A percentile compares a stretch with the other conserved stretches of the same genome.
These are phyloP conservation scores for Struthio camelus DNA, from an alignment of 2,113 vertebrate genomes.

Conservation along the genomic window DNA sequence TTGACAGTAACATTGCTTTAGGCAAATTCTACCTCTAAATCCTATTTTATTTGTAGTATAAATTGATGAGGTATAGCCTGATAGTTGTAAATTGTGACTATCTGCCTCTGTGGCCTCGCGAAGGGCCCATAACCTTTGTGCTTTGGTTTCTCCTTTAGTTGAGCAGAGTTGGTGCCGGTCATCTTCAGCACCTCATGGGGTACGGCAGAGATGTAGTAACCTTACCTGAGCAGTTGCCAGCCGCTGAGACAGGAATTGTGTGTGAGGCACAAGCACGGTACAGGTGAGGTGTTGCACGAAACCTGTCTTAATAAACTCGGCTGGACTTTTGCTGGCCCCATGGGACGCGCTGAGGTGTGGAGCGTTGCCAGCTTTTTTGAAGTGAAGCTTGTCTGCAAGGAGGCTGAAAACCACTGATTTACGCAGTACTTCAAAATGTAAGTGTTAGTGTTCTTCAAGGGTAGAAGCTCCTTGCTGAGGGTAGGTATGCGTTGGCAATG, in stretches of 20 bases:
- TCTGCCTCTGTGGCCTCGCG: background rate
- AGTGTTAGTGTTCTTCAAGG: background rate
- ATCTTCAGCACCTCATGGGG: background rate
- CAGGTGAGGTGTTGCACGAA: background rate
- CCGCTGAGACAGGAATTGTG: background rate
- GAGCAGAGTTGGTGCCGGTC: background rate
- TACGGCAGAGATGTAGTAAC: background rate
- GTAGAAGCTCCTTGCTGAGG: background rate
- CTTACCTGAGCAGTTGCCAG: accelerated
- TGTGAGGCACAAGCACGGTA: background rate
- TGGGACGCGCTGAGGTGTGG: background rate
- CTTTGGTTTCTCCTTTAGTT: background rate
- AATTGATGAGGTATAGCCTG: background rate
- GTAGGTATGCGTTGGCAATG: background rate
- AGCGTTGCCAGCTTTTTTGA: background rate
- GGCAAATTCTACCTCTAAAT: background rate
- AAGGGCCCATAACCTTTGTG: accelerated
- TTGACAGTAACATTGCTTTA: background rate
- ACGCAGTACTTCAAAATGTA: background rate
- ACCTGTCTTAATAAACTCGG: background rate
- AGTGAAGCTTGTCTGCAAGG: background rate
- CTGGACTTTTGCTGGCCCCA: background rate
- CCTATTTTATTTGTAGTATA: background rate
- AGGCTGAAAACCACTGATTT: background rate
- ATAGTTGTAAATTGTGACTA: background rate